phyloP scores from a whole-genome alignment of 2,797 vertebrate genomes.

The Galagoides demidoff region DNA sequence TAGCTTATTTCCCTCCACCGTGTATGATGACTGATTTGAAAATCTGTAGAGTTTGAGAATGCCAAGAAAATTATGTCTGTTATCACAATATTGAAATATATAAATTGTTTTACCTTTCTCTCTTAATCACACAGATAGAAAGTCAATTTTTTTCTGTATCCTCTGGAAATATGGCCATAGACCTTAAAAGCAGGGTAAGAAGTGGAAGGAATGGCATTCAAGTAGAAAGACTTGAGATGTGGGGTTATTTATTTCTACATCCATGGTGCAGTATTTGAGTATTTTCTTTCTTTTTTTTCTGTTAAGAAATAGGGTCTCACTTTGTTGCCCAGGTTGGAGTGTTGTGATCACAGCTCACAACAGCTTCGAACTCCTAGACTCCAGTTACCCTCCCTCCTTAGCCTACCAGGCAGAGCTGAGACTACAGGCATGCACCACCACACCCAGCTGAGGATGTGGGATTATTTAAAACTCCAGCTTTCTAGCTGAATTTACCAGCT shows the following conservation, averaged over 20 bases:
- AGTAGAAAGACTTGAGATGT: neutral
- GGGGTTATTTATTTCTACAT: neutral
- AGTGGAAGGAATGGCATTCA: neutral
- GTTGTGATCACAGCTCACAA: neutral
- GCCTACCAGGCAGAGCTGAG: neutral
- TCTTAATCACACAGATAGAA: neutral
- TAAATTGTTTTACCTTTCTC: neutral
- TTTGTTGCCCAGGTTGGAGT: neutral
- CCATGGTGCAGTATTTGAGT: neutral
- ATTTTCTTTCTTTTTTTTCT: neutral
- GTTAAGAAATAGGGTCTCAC: neutral
- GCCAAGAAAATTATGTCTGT: neutral
- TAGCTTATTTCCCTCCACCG: neutral
- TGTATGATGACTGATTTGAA: neutral
- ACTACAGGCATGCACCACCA: neutral
- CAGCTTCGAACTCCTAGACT: neutral
- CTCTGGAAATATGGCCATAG: neutral
- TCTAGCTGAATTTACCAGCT: neutral
- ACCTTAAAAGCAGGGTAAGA: neutral
- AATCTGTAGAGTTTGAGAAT: neutral
- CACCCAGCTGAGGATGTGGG: neutral
- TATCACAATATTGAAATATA: neutral
- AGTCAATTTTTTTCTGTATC: neutral
- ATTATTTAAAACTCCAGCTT: neutral
- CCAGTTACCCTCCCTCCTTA: neutral